Base-by-base conservation (phyloP, 2,797 vertebrate species). In the Catostomus latipinnis region DNA sequence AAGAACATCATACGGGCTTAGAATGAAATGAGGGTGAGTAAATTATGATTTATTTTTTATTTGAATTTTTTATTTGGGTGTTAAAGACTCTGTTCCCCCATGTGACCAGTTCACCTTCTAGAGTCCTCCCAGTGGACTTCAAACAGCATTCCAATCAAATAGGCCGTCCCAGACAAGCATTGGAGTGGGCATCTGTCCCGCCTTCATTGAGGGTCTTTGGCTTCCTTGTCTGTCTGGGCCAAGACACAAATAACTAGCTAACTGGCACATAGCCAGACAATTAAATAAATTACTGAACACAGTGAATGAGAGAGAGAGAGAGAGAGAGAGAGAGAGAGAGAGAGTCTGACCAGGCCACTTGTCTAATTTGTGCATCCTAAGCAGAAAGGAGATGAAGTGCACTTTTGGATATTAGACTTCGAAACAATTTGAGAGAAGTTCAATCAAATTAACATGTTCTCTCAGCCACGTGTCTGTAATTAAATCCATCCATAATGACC, bases 61-160 rank as follows among this genome's bases (percentile, higher is more conserved):
- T 18, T 18, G 16, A 22, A 22, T 22, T 22, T 52, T 22, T 8
- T 8, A 5, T 71, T 16, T 1, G 53, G n/a, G 54, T 34, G 6
- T 61, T n/a, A 18, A 61, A n/a, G 57, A 8, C 14, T 16, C 0
- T 11, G 7, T 57, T 50, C 2, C 46, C 56, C 46, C 45, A 50
- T 57, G 50, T 1, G 7, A 56, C 10, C 18, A 89, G 90, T 90
- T 87, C 90, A 90, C 87, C 88, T 3, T 71, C 43, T 89, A 90
- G 88, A 88, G 89, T 94, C 94, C 92, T 93, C 94, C 94, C 93
- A 93, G 92, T 81, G 89, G 78, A 81, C 34, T 61, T 81, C 48
- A 70, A 74, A 61, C 57, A 43, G 62, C 45, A 78, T 80, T 72
- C 71, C 56, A 66, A 79, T 73, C 83, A 78, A 83, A 82, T 82